phyloP scores from a whole-genome alignment of 2,888 invertebrate species.

The Nowickia ferox region DNA sequence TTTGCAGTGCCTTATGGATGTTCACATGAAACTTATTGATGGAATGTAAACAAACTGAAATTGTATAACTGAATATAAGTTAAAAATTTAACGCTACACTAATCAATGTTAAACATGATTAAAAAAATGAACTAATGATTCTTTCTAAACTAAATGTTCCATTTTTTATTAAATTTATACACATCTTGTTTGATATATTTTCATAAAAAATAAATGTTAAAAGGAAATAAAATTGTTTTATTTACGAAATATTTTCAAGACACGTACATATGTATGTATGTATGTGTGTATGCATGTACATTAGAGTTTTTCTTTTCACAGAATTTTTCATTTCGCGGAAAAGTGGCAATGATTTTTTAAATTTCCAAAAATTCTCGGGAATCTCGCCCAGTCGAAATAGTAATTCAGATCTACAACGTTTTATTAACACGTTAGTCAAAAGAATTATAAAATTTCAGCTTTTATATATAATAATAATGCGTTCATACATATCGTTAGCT shows the following conservation, averaged over 20 bases:
- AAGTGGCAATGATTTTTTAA: too few species aligned
- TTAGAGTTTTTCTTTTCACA: background rate
- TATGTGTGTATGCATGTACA: background rate
- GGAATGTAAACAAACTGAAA: conserved; percentile 53
- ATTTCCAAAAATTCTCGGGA: too few species aligned
- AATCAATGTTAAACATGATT: background rate
- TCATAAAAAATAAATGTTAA: conserved; percentile 19
- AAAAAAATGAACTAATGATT: background rate
- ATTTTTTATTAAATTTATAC: conserved; percentile 12
- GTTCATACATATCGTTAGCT: too few species aligned
- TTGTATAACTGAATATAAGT: background rate
- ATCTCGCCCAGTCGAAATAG: too few species aligned
- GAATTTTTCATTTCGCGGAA: too few species aligned
- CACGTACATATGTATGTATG: background rate
- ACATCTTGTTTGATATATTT: conserved; percentile 27
- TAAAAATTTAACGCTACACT: background rate
- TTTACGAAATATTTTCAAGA: conserved; percentile 14
- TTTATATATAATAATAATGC: too few species aligned
- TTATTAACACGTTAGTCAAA: too few species aligned
- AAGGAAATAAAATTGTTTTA: conserved; percentile 3
- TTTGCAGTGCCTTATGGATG: conserved; percentile 90
- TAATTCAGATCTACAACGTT: too few species aligned
- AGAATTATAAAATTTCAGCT: too few species aligned
- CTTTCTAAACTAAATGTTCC: background rate
- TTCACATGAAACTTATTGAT: conserved; percentile 92